These are phyloP conservation scores for Sclerodermus sp. DNA, from an alignment of 2,888 invertebrate genomes.

Conservation along the genomic window DNA sequence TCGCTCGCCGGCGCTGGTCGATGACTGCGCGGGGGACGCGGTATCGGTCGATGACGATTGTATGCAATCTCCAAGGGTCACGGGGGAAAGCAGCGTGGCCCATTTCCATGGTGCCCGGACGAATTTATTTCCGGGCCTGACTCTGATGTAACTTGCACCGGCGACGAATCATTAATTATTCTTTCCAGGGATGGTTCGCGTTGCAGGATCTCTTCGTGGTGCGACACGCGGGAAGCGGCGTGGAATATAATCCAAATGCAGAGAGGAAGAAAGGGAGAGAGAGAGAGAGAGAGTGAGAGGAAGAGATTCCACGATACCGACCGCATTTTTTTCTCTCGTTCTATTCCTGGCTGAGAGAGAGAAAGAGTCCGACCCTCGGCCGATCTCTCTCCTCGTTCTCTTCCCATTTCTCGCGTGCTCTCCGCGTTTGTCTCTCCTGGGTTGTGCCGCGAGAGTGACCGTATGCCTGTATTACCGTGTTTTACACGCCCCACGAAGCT, in stretches of 20 bases:
- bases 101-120: not conserved
- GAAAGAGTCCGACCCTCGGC: no score
- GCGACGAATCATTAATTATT: not conserved
- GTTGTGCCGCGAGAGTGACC: constrained; percentile 2
- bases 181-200: not conserved
- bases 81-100: not conserved
- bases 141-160: not conserved
- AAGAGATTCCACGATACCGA: no score
- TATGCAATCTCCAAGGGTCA: no score
- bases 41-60: no score
- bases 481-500: constrained; percentile 16
- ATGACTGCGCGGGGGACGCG: no score
- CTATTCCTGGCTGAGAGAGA: no score
- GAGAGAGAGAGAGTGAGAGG: no score
- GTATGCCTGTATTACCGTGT: constrained; percentile 12
- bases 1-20: no score
- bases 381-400: not conserved
- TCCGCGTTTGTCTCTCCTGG: not conserved
- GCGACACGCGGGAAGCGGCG: not conserved
- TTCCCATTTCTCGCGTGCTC: constrained; percentile 3
- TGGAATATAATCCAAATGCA: no score
- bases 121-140: not conserved
- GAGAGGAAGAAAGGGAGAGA: no score
- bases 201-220: not conserved
- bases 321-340: no score